Percentiles rank a stretch among this genome's conserved stretches.
phyloP scores from a whole-genome alignment of 1,140 invertebrate genomes.

The Drosophila ironensis region DNA sequence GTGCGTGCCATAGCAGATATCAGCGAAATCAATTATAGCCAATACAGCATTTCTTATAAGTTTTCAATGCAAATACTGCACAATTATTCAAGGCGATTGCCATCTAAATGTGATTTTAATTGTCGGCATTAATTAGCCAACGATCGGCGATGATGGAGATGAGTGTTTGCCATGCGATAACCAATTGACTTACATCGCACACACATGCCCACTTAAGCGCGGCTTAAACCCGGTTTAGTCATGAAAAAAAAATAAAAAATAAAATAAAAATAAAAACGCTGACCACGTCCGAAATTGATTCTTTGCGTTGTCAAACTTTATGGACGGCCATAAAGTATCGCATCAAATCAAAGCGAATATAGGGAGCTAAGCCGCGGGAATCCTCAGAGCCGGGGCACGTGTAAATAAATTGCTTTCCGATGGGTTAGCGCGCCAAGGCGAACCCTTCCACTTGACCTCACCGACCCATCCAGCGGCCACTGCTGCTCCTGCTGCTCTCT shows the following conservation, averaged over 20 bases:
- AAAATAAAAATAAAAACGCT: not conserved
- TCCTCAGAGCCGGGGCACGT: constrained; percentile 56
- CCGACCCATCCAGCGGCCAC: not conserved
- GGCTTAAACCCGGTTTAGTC: constrained; percentile 34
- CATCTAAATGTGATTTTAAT: constrained; percentile 71
- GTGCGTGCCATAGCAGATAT: constrained; percentile 44
- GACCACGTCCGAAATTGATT: constrained; percentile 57
- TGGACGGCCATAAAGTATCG: constrained; percentile 66
- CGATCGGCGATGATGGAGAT: constrained; percentile 11
- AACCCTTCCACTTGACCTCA: constrained; percentile 53
- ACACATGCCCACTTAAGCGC: constrained; percentile 19
- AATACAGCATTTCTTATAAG: constrained; percentile 34
- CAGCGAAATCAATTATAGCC: constrained; percentile 8
- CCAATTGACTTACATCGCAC: constrained; percentile 23
- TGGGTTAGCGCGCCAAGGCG: constrained; percentile 21
- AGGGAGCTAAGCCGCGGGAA: constrained; percentile 45
- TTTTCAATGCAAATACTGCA: constrained; percentile 36
- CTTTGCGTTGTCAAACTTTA: constrained; percentile 51
- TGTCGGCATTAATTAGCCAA: constrained; percentile 43
- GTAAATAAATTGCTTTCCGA: constrained; percentile 72
- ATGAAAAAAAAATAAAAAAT: constrained; percentile 14
- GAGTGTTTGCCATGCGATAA: constrained; percentile 39
- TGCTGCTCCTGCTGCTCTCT: constrained; percentile 25
- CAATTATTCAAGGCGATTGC: constrained; percentile 41
- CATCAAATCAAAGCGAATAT: constrained; percentile 67